Evolutionary conservation across 2,888 invertebrate species (phyloP), one percentile per base, ranked within the genome.

Genomic region (Minunthozetes semirufus): DNA sequence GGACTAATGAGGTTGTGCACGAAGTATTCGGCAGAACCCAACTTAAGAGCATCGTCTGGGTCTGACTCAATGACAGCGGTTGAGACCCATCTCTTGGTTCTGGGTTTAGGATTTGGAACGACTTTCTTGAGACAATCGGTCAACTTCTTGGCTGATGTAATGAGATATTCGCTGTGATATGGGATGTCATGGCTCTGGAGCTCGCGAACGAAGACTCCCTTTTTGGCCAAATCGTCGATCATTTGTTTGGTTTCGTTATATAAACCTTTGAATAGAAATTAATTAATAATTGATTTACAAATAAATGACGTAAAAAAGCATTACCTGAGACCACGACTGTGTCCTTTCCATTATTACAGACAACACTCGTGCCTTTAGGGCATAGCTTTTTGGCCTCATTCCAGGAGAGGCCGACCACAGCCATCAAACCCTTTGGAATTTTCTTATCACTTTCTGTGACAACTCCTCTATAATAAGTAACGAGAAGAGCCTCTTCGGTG

Each of bases 1-100:
- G 95, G 94, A 74, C 93, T 94, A 76, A 95, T 85, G 79, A 96
- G 86, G 84, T 97, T 97, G 86, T 97, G 94, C 46, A 94, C 94
- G 83, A 96, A 95, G 84, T 98, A 98, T 46, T 90, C 91, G 0
- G 93, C 90, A 66, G 93, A 93, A 77, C 93, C 94, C 80, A 88
- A 85, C 81, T 88, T 87, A 0, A 94, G 91, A 48, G 92, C 82
- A 0, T 90, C 87, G 0, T 88, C 87, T 78, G 86, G 86, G 59
- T 89, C 87, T 3, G 86, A 85, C 83, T 92, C 89, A 0, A 95
- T 93, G 80, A 97, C 90, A 73, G 95, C 95, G 27, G 94, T 91
- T 77, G 94, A 94, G 75, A 98, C 86, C 98, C 98, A 98, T 79
- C 89, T 88, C 0, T 94, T 78, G 0, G 90, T 88, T 78, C 98